Evolutionary conservation across 2,888 invertebrate genomes (phyloP).

Genomic region (Sinhomidia bicolor): DNA sequence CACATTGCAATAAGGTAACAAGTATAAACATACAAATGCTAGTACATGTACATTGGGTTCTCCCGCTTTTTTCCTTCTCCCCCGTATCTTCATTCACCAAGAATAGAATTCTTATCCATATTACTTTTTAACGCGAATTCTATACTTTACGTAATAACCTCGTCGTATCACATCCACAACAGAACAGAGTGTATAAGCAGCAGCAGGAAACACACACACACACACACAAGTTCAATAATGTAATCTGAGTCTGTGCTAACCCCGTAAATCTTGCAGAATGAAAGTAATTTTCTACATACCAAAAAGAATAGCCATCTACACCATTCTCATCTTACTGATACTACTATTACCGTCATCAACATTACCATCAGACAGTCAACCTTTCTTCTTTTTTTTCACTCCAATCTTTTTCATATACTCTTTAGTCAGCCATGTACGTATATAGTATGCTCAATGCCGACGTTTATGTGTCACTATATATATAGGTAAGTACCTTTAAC

Average conservation of each 20-base stretch:
- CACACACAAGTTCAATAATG: constrained; percentile 67
- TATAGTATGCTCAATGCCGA: neutral
- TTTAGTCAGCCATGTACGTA: neutral
- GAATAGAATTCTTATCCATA: too few species aligned
- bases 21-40: neutral
- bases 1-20: neutral
- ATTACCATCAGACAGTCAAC: constrained; percentile 57
- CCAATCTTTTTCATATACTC: neutral
- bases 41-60: too few species aligned
- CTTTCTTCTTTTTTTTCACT: neutral
- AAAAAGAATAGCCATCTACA: constrained; percentile 66
- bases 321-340: constrained; percentile 62
- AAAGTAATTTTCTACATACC: constrained; percentile 72
- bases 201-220: too few species aligned
- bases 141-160: constrained; percentile 12
- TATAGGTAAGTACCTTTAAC: neutral
- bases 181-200: neutral
- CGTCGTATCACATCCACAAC: neutral
- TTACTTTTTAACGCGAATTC: neutral
- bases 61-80: too few species aligned
- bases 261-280: constrained; percentile 68
- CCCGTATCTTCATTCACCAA: too few species aligned
- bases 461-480: neutral
- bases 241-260: constrained; percentile 60
- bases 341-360: constrained; percentile 67